A percentile compares a stretch with the other conserved stretches of the same genome.
Conservation (phyloP, 2,888 invertebrate species). For the Cephus sareptanus region DNA sequence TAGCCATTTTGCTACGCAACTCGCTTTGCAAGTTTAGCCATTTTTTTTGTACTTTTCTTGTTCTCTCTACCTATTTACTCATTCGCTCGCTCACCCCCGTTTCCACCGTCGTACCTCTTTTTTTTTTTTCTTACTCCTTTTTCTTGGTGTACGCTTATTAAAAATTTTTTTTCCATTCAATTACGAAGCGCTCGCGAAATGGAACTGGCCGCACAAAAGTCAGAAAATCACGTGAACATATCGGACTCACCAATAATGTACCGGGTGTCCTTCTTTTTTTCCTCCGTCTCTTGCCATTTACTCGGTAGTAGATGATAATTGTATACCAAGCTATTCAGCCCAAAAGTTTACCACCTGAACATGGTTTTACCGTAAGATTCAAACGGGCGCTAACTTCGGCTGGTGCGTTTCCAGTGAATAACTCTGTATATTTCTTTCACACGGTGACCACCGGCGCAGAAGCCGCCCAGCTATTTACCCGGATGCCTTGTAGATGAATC, state of each 20-base stretch:
- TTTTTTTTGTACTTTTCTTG: neutral
- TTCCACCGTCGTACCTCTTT: slow-evolving; percentile 20
- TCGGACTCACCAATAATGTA: neutral
- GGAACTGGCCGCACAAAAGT: neutral
- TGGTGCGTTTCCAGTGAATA: no score
- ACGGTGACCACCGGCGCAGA: neutral
- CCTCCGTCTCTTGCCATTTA: neutral
- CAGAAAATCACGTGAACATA: neutral
- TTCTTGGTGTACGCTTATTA: slow-evolving; percentile 38
- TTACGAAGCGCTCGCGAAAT: slow-evolving; percentile 9
- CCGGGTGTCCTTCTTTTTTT: neutral
- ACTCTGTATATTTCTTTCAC: neutral
- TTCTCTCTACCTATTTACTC: slow-evolving; percentile 16
- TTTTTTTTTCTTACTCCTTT: slow-evolving; percentile 24
- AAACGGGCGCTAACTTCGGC: no score
- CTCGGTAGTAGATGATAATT: neutral
- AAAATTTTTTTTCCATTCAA: slow-evolving; percentile 38
- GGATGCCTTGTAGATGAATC: neutral
- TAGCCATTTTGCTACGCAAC: neutral
- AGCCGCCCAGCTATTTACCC: neutral
- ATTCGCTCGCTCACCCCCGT: slow-evolving; percentile 16
- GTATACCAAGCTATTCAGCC: neutral
- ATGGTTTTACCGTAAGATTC: no score
- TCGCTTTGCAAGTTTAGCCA: slow-evolving; percentile 21
- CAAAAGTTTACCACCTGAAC: no score